Evolutionary conservation across 2,797 vertebrate genomes (phyloP).

Genomic region (Helicolenus hilgendorfi): DNA sequence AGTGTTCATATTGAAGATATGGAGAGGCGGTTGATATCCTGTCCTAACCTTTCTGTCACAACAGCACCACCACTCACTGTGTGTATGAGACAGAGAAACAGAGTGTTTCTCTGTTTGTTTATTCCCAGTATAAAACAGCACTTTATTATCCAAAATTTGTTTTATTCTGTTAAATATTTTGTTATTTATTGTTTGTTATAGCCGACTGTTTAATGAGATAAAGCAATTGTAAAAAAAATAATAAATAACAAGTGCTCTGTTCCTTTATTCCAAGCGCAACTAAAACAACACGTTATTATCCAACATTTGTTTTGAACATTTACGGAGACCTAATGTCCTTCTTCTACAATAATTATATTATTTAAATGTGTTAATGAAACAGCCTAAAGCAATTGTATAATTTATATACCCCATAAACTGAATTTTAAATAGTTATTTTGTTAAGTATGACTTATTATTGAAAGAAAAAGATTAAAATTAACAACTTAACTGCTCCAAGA

Average conservation of each 20-base stretch:
- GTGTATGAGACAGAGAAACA: too few relatives aligned
- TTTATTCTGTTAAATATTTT: too few relatives aligned
- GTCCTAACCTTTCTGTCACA: background rate
- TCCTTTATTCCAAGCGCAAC: background rate
- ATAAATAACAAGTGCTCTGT: accelerated
- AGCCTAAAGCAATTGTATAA: background rate
- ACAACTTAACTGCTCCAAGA: background rate
- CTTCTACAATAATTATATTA: background rate
- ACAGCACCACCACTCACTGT: background rate
- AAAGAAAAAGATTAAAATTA: background rate
- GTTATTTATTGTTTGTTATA: too few relatives aligned
- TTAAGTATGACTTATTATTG: background rate
- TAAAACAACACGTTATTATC: background rate
- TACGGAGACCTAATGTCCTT: too few relatives aligned
- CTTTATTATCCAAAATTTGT: too few relatives aligned
- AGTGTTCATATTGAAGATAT: background rate
- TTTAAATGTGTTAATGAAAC: background rate
- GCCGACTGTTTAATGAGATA: too few relatives aligned
- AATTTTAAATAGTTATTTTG: background rate
- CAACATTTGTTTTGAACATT: background rate
- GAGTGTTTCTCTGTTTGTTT: too few relatives aligned
- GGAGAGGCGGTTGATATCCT: background rate
- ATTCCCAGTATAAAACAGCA: too few relatives aligned
- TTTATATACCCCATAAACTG: background rate
- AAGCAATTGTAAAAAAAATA: too few relatives aligned